These are phyloP conservation scores for Clitarchus hookeri DNA, from an alignment of 2,888 invertebrate species.

Conservation along the genomic window DNA sequence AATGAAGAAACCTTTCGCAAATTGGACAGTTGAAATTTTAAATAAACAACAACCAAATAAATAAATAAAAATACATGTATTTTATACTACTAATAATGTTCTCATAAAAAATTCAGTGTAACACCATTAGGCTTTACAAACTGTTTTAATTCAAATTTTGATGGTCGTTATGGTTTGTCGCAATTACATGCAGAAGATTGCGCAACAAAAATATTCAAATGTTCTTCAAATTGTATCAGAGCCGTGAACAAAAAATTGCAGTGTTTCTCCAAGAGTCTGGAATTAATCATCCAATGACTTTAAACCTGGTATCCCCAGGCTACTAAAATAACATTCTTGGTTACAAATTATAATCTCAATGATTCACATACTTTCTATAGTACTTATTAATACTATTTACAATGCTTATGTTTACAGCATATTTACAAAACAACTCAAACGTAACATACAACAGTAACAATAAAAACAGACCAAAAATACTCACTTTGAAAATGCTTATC, in stretches of 20 bases:
- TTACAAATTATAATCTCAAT: conserved; percentile 14
- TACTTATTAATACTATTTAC: conserved; percentile 6
- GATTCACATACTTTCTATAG: not conserved
- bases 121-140: not conserved
- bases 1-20: too few species aligned
- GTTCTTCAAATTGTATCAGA: not conserved
- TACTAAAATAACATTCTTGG: not conserved
- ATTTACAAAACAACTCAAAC: conserved; percentile 14
- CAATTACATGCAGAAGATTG: not conserved
- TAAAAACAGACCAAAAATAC: conserved; percentile 14
- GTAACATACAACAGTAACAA: conserved; percentile 14
- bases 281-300: not conserved
- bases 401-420: not conserved
- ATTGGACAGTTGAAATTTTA: not conserved
- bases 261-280: not conserved
- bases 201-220: not conserved
- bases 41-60: not conserved
- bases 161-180: not conserved
- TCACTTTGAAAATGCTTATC: not conserved
- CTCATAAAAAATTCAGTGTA: not conserved
- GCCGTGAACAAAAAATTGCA: not conserved
- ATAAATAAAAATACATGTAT: not conserved
- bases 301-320: not conserved
- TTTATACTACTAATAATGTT: not conserved
- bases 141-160: not conserved